phyloP scores from a whole-genome alignment of 2,797 vertebrate genomes.

The Varecia variegata region DNA sequence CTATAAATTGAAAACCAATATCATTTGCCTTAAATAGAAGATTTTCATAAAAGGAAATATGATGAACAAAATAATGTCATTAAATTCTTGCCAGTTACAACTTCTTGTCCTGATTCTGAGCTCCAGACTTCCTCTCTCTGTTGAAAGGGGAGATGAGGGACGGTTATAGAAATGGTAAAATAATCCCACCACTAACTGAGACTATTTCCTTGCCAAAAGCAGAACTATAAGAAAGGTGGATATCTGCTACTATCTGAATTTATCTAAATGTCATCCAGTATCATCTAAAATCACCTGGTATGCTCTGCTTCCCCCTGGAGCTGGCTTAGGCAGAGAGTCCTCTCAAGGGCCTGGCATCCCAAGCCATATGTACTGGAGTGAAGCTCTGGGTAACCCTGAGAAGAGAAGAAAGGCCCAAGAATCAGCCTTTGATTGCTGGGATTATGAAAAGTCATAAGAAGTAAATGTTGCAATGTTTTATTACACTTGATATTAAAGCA shows the following conservation, averaged over 20 bases:
- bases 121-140: not conserved
- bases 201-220: not conserved
- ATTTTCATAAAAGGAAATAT: slow-evolving; percentile 16
- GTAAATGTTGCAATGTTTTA: not conserved
- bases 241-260: not conserved
- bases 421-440: not conserved
- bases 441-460: not conserved
- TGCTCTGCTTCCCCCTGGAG: not conserved
- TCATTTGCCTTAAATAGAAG: not conserved
- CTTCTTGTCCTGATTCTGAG: not conserved
- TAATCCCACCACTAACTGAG: not conserved
- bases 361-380: not conserved
- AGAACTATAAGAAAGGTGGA: not conserved
- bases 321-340: not conserved
- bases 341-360: not conserved
- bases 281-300: not conserved
- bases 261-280: not conserved
- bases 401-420: not conserved
- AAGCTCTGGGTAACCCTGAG: not conserved
- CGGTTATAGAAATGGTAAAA: not conserved
- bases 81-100: not conserved
- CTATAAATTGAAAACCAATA: not conserved
- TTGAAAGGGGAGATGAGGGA: not conserved
- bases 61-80: not conserved
- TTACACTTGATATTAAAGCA: not conserved